Conservation (phyloP, 2,797 vertebrate species). For the Mallotus villosus region DNA sequence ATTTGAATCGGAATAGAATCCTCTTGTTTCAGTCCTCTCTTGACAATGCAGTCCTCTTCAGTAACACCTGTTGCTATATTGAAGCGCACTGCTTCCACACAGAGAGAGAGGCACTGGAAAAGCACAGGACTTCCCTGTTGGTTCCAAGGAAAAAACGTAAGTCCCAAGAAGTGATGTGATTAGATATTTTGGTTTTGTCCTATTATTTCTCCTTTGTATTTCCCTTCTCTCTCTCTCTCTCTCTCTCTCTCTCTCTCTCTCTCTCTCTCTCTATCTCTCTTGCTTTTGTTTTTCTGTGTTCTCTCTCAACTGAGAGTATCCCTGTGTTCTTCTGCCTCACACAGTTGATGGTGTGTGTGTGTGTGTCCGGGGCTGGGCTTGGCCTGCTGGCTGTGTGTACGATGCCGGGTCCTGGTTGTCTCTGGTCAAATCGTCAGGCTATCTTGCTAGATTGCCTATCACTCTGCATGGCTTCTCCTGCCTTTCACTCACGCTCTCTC, state of each 20-base stretch:
- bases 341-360: conserved; percentile 29
- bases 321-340: conserved; percentile 10
- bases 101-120: not conserved
- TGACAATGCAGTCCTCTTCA: conserved; percentile 29
- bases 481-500: conserved; percentile 15
- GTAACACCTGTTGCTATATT: conserved; percentile 46
- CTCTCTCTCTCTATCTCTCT: conserved; percentile 23
- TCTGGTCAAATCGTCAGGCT: conserved; percentile 57
- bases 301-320: conserved; percentile 63
- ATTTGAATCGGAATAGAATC: not conserved
- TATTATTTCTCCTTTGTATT: conserved; percentile 11
- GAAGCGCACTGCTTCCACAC: conserved; percentile 18
- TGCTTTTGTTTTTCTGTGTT: conserved; percentile 10
- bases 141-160: not conserved
- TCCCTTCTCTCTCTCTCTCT: conserved; percentile 6
- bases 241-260: conserved; percentile 21
- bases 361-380: conserved; percentile 9
- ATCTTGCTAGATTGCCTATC: conserved; percentile 51
- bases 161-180: not conserved
- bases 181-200: conserved; percentile 14
- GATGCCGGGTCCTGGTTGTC: conserved; percentile 31
- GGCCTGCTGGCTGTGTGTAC: conserved; percentile 24
- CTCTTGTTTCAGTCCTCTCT: conserved; percentile 18
- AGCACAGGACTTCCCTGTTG: not conserved
- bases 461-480: conserved; percentile 73